Base-by-base conservation (phyloP, 2,797 vertebrate species). In the Todus mexicanus region DNA sequence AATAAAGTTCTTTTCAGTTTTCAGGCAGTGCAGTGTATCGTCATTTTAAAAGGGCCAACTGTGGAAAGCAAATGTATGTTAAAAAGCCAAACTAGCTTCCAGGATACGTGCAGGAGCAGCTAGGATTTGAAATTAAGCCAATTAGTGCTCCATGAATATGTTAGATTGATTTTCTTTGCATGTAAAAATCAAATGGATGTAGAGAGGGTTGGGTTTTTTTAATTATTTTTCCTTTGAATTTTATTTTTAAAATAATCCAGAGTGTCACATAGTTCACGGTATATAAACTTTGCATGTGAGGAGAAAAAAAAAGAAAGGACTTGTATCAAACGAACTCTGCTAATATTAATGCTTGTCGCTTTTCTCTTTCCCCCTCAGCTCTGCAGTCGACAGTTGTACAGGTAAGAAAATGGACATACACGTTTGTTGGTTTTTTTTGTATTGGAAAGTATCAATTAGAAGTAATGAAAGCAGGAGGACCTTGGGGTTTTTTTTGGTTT, bases 321-420 rank as follows among this genome's bases (percentile, higher is more conserved):
- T 70, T 45, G 15, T 11, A 42, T 61, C 12, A 50, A 25, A n/a
- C 53, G 48, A 63, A 43, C 35, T 68, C 72, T 14, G 38, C 73
- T 73, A 16, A 75, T n/a, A 60, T 16, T 94, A 63, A 89, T 25
- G 11, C 29, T 82, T 69, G 43, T 93, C 89, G 12, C 7, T 42
- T 56, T 37, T 59, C 21, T 13, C 90, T 77, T 1, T 12, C 78
- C 73, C 12, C 26, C 97, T 96, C 94, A 99, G 99, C 98, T 99
- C 11, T 97, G 93, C 21, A 98, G 98, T 75, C 98, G 97, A 72
- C 99, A 99, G 64, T 97, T 98, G 69, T 99, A 99, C 98, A 99
- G 98, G 99, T 99, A 97, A 96, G 97, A 61, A 48, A 78, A 75
- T 70, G 23, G 74, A 65, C 35, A n/a, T n/a, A n/a, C n/a, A n/a